Conservation (phyloP, 2,113 vertebrate species). For the Scopus umbretta region DNA sequence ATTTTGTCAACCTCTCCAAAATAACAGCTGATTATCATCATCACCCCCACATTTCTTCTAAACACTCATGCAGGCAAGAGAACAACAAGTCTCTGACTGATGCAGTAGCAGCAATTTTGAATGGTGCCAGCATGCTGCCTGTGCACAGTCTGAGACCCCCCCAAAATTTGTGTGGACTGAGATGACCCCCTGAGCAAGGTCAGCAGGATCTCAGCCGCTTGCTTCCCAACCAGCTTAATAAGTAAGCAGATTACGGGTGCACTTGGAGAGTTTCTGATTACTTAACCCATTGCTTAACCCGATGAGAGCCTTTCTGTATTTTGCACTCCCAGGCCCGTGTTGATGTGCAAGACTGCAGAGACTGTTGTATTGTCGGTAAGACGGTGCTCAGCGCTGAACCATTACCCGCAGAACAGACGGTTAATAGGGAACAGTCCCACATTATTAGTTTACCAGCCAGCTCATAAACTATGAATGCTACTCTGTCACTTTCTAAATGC, state of each 20-base stretch:
- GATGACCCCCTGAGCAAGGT: neutral
- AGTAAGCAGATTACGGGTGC: constrained; percentile 15
- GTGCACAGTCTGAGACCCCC: neutral
- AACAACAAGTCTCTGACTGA: neutral
- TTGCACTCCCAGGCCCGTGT: neutral
- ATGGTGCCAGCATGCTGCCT: neutral
- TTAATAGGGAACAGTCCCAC: neutral
- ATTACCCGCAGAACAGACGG: neutral
- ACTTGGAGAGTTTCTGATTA: neutral
- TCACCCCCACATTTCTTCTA: neutral
- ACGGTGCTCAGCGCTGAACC: accelerated
- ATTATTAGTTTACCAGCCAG: neutral
- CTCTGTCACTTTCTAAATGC: neutral
- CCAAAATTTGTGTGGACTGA: neutral
- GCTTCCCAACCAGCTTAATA: constrained; percentile 25
- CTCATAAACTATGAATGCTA: neutral
- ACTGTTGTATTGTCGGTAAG: neutral
- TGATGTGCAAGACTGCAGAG: neutral
- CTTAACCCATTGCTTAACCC: constrained; percentile 39
- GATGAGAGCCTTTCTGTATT: neutral
- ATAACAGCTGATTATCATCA: neutral
- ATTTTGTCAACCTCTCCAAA: neutral
- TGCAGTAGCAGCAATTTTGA: neutral
- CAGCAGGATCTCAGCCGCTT: neutral
- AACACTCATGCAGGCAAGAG: neutral